Conservation (phyloP, 35 echinoderm and acorn worm species). For the Chiridota heheva region DNA sequence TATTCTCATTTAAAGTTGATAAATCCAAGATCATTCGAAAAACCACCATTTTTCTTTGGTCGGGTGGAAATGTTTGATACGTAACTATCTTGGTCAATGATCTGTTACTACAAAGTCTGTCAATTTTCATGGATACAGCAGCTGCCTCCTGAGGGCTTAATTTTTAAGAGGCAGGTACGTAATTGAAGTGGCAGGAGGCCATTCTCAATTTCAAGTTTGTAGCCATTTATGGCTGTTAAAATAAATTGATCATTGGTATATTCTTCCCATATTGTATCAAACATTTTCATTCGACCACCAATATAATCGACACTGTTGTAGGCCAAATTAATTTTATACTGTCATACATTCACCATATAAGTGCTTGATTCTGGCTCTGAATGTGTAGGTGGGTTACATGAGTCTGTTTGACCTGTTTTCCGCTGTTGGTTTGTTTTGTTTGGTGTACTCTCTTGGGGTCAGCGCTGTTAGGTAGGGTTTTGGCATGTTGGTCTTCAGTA, state of each 20-base stretch:
- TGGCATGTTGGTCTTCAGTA: too few relatives aligned
- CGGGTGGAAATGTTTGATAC: too few relatives aligned
- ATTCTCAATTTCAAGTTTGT: too few relatives aligned
- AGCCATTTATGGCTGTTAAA: slow-evolving; percentile 1
- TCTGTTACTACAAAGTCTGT: background rate
- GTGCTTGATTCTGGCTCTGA: background rate
- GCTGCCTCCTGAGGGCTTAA: background rate
- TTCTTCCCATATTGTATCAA: background rate
- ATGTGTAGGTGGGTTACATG: too few relatives aligned
- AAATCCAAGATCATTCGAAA: too few relatives aligned
- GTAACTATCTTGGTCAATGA: too few relatives aligned
- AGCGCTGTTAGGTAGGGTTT: too few relatives aligned
- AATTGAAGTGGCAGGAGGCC: background rate
- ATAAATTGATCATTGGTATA: background rate
- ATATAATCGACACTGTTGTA: background rate
- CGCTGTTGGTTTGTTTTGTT: too few relatives aligned
- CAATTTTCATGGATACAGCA: background rate
- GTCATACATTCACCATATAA: background rate
- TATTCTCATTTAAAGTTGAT: background rate
- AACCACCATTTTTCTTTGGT: background rate
- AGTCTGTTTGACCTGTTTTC: too few relatives aligned
- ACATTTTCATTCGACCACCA: slow-evolving; percentile 1
- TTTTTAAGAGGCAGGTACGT: background rate
- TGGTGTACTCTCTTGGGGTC: too few relatives aligned
- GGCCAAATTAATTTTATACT: background rate